These are phyloP conservation scores for Pardalotus punctatus DNA, from an alignment of 2,113 vertebrate genomes.

Conservation along the genomic window DNA sequence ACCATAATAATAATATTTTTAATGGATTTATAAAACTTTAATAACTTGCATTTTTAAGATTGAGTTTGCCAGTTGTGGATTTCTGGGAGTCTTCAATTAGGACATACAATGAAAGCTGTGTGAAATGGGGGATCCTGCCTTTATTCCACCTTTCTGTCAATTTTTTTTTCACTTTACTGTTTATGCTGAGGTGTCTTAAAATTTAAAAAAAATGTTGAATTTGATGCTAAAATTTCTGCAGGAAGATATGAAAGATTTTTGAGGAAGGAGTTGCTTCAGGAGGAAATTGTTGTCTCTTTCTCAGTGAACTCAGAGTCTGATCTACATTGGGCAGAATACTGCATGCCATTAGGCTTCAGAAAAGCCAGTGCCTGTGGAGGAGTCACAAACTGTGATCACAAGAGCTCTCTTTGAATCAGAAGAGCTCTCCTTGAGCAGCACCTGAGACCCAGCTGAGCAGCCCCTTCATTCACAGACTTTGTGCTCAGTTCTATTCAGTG, in stretches of 20 bases:
- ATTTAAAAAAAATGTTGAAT: background rate
- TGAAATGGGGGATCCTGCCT: background rate
- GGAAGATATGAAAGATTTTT: background rate
- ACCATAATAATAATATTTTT: background rate
- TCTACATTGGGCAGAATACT: background rate
- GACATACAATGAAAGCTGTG: background rate
- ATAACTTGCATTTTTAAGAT: background rate
- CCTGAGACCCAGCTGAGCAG: background rate
- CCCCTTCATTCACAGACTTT: background rate
- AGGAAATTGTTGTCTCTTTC: background rate
- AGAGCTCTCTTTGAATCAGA: background rate
- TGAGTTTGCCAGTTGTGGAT: background rate
- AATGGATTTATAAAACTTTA: background rate
- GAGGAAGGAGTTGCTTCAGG: background rate
- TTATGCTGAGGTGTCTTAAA: background rate
- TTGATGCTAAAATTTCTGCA: background rate
- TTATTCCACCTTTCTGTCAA: background rate
- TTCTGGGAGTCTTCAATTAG: background rate
- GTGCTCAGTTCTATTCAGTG: rapidly evolving
- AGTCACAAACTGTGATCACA: background rate
- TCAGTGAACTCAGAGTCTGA: background rate
- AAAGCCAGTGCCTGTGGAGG: background rate
- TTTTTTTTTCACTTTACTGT: background rate
- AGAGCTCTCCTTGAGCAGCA: background rate
- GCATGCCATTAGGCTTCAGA: background rate